Evolutionary conservation across 2,888 invertebrate species (phyloP), one percentile per base, ranked within the genome.

Genomic region (Tipula confusa): DNA sequence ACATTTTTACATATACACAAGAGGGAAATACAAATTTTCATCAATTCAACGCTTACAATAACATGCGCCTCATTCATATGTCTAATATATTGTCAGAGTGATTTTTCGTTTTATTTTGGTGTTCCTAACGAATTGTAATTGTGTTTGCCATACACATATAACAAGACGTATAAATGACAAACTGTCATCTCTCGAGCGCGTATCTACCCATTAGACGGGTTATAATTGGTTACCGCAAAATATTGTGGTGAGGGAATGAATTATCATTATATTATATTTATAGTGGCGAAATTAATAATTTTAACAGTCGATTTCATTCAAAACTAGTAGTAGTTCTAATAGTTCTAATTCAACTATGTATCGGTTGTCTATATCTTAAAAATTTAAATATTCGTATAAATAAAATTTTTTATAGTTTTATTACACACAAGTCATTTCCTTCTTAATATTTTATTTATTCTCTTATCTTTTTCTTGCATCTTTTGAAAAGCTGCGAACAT

Each of bases 401-500:
- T n/a, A n/a, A n/a, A n/a, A 38, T 64, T 24, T 64, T 64, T 24
- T 64, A 64, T 64, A 64, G 64, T 18, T 31, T 80, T 80, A 80
- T 80, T 80, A 80, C 31, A 80, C 31, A 80, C 29, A 80, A 80
- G 80, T 80, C 80, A 80, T 80, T 80, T 80, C 80, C 80, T 80
- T 80, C 80, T 80, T 80, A 80, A 80, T 80, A 29, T 80, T 80
- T 80, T 64, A 43, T 43, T 43, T 15, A 64, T 9, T 15, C 13
- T 80, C 31, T 80, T 80, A 31, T 80, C 31, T 15, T 29, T 80
- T 80, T 29, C 29, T 80, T 80, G 7, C 15, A 80, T 80, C 31
- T 80, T 80, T 80, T 31, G 29, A 80, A 80, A 80, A 80, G 80
- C 80, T 80, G 80, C 80, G 80, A 80, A 80, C 80, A 80, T 80